Evolutionary conservation across 2,888 invertebrate genomes (phyloP), one percentile per base, ranked within the genome.

Genomic region (Drosophila flavopinicola): DNA sequence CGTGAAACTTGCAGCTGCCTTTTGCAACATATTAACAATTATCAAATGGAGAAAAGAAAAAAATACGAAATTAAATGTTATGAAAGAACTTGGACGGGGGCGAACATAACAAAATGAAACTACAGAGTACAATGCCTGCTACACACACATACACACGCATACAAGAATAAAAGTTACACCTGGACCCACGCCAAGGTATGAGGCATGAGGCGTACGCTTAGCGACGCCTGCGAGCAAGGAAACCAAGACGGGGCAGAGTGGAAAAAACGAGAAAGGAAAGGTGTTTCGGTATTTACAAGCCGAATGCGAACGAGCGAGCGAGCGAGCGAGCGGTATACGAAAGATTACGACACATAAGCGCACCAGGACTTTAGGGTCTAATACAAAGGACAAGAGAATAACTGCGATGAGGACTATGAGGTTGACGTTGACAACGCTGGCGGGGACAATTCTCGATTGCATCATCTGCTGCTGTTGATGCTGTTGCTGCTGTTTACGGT

Each of bases 101-200:
- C 61, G 45, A 61, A 25, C 44, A 38, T 29, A 69, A 56, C 32
- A 58, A 63, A 53, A 56, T 56, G 20, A 60, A 78, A 49, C 52
- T 51, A 64, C 48, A 13, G 64, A 48, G 33, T 25, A 65, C 72
- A 65, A 71, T 30, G 59, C 57, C 42, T 35, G 44, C 25, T 53
- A 45, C 10, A 25, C 27, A 49, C 0, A 29, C 7, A 33, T 39
- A 32, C 17, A 41, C 7, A 23, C 5, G 29, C 3, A 24, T 9
- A 45, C 63, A 61, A 65, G 29, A 71, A 65, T 53, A 64, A 64
- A 84, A 79, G 84, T 80, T 86, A 86, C 80, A 80, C 80, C 80
- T 80, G 80, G 80, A 86, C 61, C 84, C 84, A 79, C 74, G 84
- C 70, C 38, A 66, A 73, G 80, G 74, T 53, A 59, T 35, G 35